These are phyloP conservation scores for Melanerpes formicivorus DNA, from an alignment of 2,113 vertebrate species.

Conservation along the genomic window DNA sequence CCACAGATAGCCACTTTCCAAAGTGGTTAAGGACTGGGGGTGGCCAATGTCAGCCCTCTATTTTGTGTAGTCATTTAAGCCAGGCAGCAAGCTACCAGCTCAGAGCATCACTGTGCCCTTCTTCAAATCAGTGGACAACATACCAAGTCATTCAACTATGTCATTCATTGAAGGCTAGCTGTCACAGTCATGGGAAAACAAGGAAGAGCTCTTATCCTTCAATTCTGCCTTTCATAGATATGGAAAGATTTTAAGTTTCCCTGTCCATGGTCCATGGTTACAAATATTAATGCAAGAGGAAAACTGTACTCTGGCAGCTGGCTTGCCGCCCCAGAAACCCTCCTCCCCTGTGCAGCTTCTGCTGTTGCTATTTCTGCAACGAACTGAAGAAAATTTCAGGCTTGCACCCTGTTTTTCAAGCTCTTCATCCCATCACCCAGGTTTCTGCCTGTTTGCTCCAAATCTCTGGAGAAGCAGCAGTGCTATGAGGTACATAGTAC, in stretches of 20 bases:
- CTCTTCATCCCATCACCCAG: background rate
- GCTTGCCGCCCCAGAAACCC: background rate
- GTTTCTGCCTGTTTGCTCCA: background rate
- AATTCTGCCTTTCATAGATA: background rate
- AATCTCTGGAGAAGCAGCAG: background rate
- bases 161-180: background rate
- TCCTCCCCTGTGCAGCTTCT: background rate
- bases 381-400: background rate
- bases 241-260: background rate
- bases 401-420: background rate
- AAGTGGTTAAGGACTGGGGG: background rate
- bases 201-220: background rate
- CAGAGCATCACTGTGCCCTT: background rate
- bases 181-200: background rate
- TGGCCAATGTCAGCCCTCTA: background rate
- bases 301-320: background rate
- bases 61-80: background rate
- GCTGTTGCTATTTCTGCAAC: background rate
- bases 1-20: background rate
- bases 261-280: background rate
- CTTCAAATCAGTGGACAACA: background rate
- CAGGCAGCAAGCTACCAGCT: background rate
- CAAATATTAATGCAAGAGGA: background rate
- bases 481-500: rapidly evolving
- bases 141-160: background rate